Base-by-base conservation (phyloP, 1,140 invertebrate species). In the Leptonema lineaticorne region DNA sequence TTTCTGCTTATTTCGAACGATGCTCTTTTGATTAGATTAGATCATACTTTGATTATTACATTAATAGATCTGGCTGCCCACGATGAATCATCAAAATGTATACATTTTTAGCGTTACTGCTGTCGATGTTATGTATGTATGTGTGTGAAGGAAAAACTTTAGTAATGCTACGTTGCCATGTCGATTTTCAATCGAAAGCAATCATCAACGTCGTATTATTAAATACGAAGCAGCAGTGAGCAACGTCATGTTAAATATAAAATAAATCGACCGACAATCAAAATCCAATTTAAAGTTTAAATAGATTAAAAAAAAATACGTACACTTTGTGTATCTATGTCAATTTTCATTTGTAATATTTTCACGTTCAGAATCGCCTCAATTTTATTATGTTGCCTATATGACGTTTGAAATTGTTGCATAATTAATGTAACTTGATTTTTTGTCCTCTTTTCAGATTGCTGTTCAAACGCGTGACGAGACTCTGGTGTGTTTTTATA, bases 11-110 rank as follows among this genome's bases (percentile, higher is more conserved):
- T 16, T 9, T 9, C 16, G 9, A 6, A 33, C 30, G 37, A 41
- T 41, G 9, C n/a, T 41, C 37, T 41, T 41, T 16, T 53, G 24
- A 53, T 53, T 53, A 53, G 50, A 53, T 53, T 53, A 53, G 50
- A 24, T 53, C 50, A 53, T 24, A 22, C 50, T 24, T 26, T 26
- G 27, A n/a, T n/a, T n/a, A n/a, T 45, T 14, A 26, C 27, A 24
- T 53, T 53, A 53, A 53, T 53, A 24, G 50, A 53, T 9, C 22
- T 24, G 27, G 50, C 50, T 53, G 50, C 50, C 24, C 50, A 14
- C 27, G 50, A 53, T 53, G 50, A 53, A 53, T 53, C 50, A 53
- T 53, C 50, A 53, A 53, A 53, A 26, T 26, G n/a, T 45, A 7
- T 53, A 1, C 50, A n/a, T 18, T 53, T 53, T 53, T 53, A n/a